Conservation (phyloP, 2,797 vertebrate genomes). For the Rhabdophis nuchalis region DNA sequence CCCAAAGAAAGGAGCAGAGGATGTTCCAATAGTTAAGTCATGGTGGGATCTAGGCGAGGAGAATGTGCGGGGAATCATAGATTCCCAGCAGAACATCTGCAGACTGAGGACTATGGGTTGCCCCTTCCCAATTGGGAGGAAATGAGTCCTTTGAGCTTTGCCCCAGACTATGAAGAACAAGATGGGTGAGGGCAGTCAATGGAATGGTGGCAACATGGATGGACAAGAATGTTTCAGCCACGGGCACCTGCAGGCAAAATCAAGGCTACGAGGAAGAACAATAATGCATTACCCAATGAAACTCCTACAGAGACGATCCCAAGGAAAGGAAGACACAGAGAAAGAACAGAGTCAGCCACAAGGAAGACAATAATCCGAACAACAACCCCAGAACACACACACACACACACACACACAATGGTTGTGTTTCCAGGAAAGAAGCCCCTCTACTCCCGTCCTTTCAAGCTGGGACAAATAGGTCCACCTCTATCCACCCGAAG, state of each 20-base stretch:
- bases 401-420: conserved; percentile 55
- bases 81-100: neutral
- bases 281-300: conserved; percentile 94
- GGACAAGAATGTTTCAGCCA: conserved; percentile 27
- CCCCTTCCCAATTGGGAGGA: neutral
- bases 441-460: neutral
- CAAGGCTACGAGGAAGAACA: conserved; percentile 69
- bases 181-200: conserved; percentile 22
- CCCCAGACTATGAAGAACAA: neutral
- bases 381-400: conserved; percentile 41
- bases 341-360: conserved; percentile 70
- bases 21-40: neutral
- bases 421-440: neutral
- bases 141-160: neutral
- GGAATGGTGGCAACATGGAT: conserved; percentile 49
- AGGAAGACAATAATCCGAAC: conserved; percentile 32
- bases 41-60: neutral
- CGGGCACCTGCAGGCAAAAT: conserved; percentile 60
- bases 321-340: conserved; percentile 72
- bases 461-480: neutral
- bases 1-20: neutral
- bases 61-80: neutral
- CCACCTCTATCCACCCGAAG: neutral
- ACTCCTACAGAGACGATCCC: conserved; percentile 87
- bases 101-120: neutral